Conservation (phyloP, 2,888 invertebrate genomes). For the Drosophila antonietae region DNA sequence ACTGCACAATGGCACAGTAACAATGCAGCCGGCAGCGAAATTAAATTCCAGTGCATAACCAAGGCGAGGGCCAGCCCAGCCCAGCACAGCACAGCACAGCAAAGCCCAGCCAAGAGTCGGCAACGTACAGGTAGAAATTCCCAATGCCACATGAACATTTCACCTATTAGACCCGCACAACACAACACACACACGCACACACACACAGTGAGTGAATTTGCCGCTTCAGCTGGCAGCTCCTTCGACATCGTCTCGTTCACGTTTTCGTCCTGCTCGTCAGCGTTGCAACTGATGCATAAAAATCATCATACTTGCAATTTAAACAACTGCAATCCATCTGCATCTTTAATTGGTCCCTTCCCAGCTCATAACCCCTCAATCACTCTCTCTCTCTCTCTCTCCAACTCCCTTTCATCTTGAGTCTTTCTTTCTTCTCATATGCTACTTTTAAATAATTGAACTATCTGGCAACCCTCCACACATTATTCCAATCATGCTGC, state of each 20-base stretch:
- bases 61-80: constrained; percentile 42
- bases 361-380: background rate
- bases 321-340: constrained; percentile 79
- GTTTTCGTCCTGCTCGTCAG: constrained; percentile 25
- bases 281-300: constrained; percentile 74
- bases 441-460: constrained; percentile 64
- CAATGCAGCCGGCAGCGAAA: constrained; percentile 73
- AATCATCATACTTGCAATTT: constrained; percentile 78
- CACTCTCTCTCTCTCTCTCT: background rate
- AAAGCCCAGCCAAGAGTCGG: constrained; percentile 6
- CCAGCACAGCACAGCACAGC: background rate
- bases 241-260: constrained; percentile 16
- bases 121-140: constrained; percentile 50
- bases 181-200: constrained; percentile 43
- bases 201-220: constrained; percentile 21
- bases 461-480: constrained; percentile 27
- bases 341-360: constrained; percentile 71
- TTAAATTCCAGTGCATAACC: constrained; percentile 81
- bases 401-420: constrained; percentile 6
- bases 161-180: constrained; percentile 69
- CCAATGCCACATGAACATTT: constrained; percentile 66
- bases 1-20: constrained; percentile 61
- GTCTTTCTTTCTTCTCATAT: background rate
- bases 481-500: constrained; percentile 52
- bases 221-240: constrained; percentile 41